Conservation (phyloP, 1,140 invertebrate species). For the Diprion similis region DNA sequence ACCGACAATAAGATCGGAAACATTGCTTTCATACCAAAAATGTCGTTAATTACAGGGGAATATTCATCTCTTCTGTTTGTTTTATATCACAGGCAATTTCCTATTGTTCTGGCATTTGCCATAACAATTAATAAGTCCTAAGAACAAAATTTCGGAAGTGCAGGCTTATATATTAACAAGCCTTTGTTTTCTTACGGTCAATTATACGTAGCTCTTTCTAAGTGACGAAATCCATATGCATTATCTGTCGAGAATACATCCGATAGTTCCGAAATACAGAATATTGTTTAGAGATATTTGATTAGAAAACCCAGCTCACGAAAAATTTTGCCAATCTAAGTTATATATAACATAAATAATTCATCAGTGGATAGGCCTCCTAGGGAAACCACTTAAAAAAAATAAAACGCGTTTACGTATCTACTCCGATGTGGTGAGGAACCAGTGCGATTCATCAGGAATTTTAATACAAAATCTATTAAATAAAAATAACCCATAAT, state of each 20-base stretch:
- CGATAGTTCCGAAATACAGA: not conserved
- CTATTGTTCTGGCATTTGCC: conserved; percentile 26
- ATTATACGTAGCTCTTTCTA: conserved; percentile 18
- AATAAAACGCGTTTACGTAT: too few species aligned
- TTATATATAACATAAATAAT: too few species aligned
- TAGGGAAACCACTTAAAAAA: too few species aligned
- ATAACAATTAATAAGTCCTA: conserved; percentile 35
- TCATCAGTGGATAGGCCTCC: too few species aligned
- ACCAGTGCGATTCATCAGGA: too few species aligned
- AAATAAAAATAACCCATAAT: too few species aligned
- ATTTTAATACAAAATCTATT: too few species aligned
- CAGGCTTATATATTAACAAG: conserved; percentile 12
- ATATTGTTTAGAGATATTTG: not conserved
- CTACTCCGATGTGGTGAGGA: too few species aligned
- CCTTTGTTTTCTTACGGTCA: conserved; percentile 21
- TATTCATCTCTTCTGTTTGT: conserved; percentile 23
- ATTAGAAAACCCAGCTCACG: too few species aligned
- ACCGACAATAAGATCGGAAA: conserved; percentile 16
- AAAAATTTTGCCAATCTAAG: too few species aligned
- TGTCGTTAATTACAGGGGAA: conserved; percentile 23
- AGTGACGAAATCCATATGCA: not conserved
- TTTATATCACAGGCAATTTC: conserved; percentile 26
- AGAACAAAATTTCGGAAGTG: conserved; percentile 26
- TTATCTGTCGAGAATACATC: not conserved
- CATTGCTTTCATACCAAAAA: conserved; percentile 21